Conservation (phyloP, 1,140 invertebrate species). For the Cephus cinctus region DNA sequence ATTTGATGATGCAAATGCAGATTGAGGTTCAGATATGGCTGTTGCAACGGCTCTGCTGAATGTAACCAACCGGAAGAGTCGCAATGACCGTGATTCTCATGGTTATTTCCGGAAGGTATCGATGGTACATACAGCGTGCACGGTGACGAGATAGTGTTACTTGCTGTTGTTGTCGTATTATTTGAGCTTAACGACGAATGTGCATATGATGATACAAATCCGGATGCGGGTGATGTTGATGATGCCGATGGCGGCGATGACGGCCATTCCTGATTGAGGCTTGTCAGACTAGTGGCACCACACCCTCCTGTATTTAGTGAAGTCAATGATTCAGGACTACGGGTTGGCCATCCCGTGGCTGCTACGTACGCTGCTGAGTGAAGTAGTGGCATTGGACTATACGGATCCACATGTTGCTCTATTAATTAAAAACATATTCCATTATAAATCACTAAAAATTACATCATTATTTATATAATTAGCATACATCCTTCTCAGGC, state of each 20-base stretch:
- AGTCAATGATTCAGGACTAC: conserved; percentile 45
- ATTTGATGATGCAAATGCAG: conserved; percentile 53
- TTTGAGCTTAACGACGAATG: too few species aligned
- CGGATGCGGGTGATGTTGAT: conserved; percentile 37
- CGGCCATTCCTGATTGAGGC: conserved; percentile 42
- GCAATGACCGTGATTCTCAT: conserved; percentile 39
- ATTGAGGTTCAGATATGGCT: conserved; percentile 51
- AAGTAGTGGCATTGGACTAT: conserved; percentile 46
- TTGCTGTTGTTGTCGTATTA: conserved; percentile 35
- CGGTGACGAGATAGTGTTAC: too few species aligned
- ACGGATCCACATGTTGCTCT: conserved; percentile 49
- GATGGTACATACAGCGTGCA: conserved; percentile 47
- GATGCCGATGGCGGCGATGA: conserved; percentile 45
- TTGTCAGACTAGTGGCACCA: too few species aligned
- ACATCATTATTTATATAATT: too few species aligned
- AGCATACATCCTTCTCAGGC: too few species aligned
- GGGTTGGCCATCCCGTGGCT: conserved; percentile 44
- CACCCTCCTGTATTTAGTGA: conserved; percentile 32
- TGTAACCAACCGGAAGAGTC: conserved; percentile 48
- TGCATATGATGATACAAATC: conserved; percentile 30
- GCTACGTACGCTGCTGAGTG: conserved; percentile 51
- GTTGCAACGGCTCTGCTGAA: conserved; percentile 43
- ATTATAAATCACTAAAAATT: too few species aligned
- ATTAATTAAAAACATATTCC: too few species aligned
- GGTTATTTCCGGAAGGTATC: conserved; percentile 25